Base-by-base conservation (phyloP, 2,888 invertebrate genomes). In the Poecilus cupreus region DNA sequence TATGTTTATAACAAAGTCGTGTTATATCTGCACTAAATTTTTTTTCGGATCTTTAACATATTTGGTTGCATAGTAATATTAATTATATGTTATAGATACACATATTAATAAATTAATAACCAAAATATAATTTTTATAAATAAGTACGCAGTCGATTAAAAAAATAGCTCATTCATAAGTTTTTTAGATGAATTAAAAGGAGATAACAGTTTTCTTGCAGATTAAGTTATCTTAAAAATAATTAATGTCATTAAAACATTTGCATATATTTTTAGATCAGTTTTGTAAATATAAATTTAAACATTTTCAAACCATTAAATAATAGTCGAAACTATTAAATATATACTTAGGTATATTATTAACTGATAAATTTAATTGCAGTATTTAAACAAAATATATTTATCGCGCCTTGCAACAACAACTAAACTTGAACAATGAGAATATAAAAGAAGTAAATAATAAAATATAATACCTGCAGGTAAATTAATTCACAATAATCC, bases 401-500 rank as follows among this genome's bases (percentile, higher is more conserved):
- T 13, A 2, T 8, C n/a, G n/a, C n/a, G n/a, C n/a, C n/a, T n/a
- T n/a, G n/a, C n/a, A n/a, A n/a, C n/a, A 43, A 11, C 43, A 43
- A 43, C 0, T 2, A 8, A 10, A 43, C 11, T 43, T 43, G 3
- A 43, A 43, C 13, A 11, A n/a, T 8, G n/a, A 2, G n/a, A 43
- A 43, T 43, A 43, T n/a, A 43, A 13, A n/a, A 43, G n/a, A 43
- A 11, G 3, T n/a, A 43, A n/a, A 43, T 43, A 43, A 43, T 43
- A 43, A 32, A 43, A 43, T n/a, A 13, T 43, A 43, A 11, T 43
- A 43, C 43, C 43, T 43, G 10, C n/a, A 43, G 13, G 10, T 32
- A 32, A 32, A 32, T 32, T 43, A 39, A 18, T 20, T 16, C 39
- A 39, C 37, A 32, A 37, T 72, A 72, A 72, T 72, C 72, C 72